phyloP scores from a whole-genome alignment of 2,113 vertebrate species.

The Neopipo cinnamomea region DNA sequence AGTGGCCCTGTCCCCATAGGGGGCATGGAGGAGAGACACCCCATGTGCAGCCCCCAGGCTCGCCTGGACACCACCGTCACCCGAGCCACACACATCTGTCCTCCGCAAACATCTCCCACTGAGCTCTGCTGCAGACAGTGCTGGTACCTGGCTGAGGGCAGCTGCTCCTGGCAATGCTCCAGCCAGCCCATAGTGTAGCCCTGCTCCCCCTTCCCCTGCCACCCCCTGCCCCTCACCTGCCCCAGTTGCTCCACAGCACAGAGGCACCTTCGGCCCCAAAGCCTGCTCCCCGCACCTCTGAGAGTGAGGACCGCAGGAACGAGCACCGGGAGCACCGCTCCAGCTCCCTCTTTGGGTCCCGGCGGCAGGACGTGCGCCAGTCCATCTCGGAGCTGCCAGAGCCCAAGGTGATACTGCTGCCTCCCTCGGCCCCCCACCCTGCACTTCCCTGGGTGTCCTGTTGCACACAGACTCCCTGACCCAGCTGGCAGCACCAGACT shows the following conservation, averaged over 20 bases:
- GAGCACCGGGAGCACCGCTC: conserved; percentile 11
- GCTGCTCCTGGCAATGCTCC: fast-evolving
- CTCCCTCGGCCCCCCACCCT: fast-evolving
- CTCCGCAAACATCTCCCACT: no score
- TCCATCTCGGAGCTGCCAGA: background rate
- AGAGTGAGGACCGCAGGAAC: background rate
- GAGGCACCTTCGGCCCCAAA: background rate
- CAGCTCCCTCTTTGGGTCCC: background rate
- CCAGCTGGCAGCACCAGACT: fast-evolving
- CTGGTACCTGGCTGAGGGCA: background rate
- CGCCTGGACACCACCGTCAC: background rate
- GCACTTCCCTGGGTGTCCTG: fast-evolving
- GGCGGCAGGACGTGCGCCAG: background rate
- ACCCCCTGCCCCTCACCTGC: background rate
- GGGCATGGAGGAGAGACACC: background rate
- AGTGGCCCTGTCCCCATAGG: fast-evolving
- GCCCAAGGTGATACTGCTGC: conserved; percentile 17
- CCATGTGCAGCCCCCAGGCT: background rate
- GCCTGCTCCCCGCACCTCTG: background rate
- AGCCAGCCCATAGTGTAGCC: fast-evolving
- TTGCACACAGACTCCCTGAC: background rate
- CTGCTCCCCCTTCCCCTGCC: background rate
- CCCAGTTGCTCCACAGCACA: background rate
- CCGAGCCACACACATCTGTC: background rate
- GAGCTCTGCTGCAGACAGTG: background rate